phyloP scores from a whole-genome alignment of 2,113 vertebrate species.

The Thomomys bottae region DNA sequence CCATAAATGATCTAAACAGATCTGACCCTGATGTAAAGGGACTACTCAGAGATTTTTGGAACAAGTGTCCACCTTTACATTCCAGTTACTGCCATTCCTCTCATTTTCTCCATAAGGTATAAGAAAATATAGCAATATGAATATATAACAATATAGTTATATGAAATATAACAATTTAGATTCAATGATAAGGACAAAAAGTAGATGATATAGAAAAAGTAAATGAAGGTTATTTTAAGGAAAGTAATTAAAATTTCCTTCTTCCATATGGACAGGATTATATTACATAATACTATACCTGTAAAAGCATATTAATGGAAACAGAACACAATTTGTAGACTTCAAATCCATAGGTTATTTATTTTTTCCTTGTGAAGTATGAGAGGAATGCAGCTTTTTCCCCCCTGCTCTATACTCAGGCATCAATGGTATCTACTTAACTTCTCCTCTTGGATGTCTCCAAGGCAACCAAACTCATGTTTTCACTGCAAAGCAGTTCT shows the following conservation, averaged over 20 bases:
- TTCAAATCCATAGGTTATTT: slow-evolving; percentile 13
- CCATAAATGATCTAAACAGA: slow-evolving; percentile 3
- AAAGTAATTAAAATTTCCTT: slow-evolving; percentile 22
- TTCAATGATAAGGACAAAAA: not conserved
- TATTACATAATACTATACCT: slow-evolving; percentile 8
- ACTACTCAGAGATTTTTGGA: not conserved
- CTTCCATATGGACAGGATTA: not conserved
- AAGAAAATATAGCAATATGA: too few relatives aligned
- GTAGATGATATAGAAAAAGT: slow-evolving; percentile 15
- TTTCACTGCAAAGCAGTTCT: slow-evolving; percentile 21
- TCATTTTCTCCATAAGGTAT: slow-evolving; percentile 25
- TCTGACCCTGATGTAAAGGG: not conserved
- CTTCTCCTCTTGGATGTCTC: slow-evolving; percentile 46
- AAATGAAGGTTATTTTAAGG: slow-evolving; percentile 30
- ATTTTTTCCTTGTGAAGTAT: slow-evolving; percentile 12
- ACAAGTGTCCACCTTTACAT: not conserved
- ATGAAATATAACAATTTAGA: slow-evolving; percentile 1
- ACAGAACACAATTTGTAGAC: not conserved
- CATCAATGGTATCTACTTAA: slow-evolving; percentile 37
- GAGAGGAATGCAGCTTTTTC: slow-evolving; percentile 5
- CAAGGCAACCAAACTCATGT: slow-evolving; percentile 57
- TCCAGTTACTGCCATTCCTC: slow-evolving; percentile 13
- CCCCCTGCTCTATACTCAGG: not conserved
- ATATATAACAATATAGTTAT: too few relatives aligned
- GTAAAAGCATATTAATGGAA: slow-evolving; percentile 25